Conservation (phyloP, 2,888 invertebrate genomes). For the Nomada fabriciana region DNA sequence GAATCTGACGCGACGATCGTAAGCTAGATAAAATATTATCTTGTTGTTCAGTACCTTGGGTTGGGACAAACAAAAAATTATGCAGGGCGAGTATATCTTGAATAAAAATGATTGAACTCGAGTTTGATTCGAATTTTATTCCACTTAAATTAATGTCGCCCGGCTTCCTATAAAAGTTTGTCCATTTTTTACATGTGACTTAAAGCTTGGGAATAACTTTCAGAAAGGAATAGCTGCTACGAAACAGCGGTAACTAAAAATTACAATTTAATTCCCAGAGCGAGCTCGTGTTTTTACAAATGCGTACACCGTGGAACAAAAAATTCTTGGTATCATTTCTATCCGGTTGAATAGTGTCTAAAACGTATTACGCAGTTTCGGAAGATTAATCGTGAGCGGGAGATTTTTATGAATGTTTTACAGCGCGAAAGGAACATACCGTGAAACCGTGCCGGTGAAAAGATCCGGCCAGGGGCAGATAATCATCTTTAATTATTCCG, state of each 20-base stretch:
- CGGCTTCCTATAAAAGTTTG: too few species aligned
- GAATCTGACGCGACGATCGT: constrained; percentile 2
- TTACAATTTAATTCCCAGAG: not conserved
- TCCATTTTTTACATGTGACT: too few species aligned
- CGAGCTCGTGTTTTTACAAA: not conserved
- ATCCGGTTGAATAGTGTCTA: constrained; percentile 12
- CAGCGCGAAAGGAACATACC: not conserved
- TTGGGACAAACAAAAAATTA: too few species aligned
- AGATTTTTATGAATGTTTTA: constrained; percentile 32
- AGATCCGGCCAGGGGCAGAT: constrained; percentile 36
- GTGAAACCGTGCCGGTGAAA: constrained; percentile 22
- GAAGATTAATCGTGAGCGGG: constrained; percentile 37
- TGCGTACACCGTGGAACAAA: not conserved
- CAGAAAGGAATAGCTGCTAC: too few species aligned
- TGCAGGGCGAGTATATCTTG: too few species aligned
- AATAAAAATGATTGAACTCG: too few species aligned
- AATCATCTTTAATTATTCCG: constrained; percentile 61
- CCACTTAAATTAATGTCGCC: too few species aligned
- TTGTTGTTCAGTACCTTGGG: not conserved
- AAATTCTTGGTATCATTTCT: constrained; percentile 15
- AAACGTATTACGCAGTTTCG: constrained; percentile 13
- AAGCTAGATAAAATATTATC: not conserved
- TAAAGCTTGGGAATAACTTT: too few species aligned
- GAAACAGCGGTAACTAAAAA: not conserved
- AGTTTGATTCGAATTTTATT: too few species aligned